Percentiles rank a stretch among this genome's conserved stretches.
Evolutionary conservation across 2,888 invertebrate genomes (phyloP).

Genomic region (Tipula unca): DNA sequence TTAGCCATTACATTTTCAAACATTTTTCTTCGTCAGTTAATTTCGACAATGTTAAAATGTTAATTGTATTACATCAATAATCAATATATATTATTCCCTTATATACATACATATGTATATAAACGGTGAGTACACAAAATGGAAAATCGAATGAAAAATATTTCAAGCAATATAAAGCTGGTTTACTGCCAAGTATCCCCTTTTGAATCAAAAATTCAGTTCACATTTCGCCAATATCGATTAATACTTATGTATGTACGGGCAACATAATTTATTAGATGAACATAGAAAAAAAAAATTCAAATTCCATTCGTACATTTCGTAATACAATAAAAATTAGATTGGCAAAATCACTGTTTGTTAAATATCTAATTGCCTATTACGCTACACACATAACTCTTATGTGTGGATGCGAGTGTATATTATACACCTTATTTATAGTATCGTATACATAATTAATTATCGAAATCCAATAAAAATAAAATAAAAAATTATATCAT

Average conservation of each 20-base stretch:
- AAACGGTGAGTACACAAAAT: background rate
- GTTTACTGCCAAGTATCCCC: background rate
- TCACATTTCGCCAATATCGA: background rate
- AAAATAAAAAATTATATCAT: background rate
- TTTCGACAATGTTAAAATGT: background rate
- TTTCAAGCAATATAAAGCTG: background rate
- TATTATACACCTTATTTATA: background rate
- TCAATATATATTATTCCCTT: background rate
- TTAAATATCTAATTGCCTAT: background rate
- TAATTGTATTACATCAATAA: background rate
- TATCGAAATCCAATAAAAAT: background rate
- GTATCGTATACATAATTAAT: background rate
- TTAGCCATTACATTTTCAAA: background rate
- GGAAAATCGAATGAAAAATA: background rate
- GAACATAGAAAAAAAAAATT: background rate
- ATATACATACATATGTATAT: background rate
- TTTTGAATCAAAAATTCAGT: background rate
- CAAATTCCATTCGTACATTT: background rate
- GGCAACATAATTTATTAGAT: background rate
- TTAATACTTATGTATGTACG: background rate
- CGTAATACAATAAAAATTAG: background rate
- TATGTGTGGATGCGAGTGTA: background rate
- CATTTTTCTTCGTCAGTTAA: background rate
- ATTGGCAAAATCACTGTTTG: background rate
- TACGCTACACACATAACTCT: background rate